phyloP scores from a whole-genome alignment of 2,113 vertebrate genomes.

The Natator depressus region DNA sequence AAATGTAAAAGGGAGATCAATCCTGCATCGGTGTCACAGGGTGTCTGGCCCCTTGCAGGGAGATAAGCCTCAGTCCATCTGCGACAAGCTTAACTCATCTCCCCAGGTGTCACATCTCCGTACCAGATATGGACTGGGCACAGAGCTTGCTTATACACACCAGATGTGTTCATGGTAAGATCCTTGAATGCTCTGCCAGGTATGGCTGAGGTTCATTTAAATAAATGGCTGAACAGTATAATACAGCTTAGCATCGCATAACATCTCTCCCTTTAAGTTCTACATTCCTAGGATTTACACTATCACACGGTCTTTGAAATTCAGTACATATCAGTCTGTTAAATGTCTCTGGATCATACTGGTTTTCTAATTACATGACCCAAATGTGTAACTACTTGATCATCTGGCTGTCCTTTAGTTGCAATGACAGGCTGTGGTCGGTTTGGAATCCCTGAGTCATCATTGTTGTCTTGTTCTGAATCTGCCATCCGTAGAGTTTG shows the following conservation, averaged over 20 bases:
- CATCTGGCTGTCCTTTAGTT: not conserved
- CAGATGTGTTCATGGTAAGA: not conserved
- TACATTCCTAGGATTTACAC: not conserved
- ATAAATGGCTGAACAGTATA: not conserved
- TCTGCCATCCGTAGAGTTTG: too few species aligned
- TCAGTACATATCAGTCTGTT: not conserved
- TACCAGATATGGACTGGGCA: not conserved
- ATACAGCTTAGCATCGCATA: not conserved
- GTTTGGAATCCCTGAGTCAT: not conserved
- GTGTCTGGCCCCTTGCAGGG: not conserved
- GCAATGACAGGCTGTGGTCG: not conserved
- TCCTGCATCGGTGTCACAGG: not conserved
- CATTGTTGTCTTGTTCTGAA: too few species aligned
- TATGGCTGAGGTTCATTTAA: not conserved
- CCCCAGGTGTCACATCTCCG: not conserved
- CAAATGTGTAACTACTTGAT: not conserved
- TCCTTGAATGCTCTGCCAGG: not conserved
- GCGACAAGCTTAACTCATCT: not conserved
- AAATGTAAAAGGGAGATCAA: constrained; percentile 29
- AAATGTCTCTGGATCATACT: not conserved
- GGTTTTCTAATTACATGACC: not conserved
- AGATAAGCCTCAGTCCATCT: not conserved
- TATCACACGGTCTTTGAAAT: not conserved
- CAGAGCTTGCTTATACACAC: not conserved
- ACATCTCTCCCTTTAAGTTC: not conserved